Conservation (phyloP, 2,113 vertebrate species). For the Eira barbara region DNA sequence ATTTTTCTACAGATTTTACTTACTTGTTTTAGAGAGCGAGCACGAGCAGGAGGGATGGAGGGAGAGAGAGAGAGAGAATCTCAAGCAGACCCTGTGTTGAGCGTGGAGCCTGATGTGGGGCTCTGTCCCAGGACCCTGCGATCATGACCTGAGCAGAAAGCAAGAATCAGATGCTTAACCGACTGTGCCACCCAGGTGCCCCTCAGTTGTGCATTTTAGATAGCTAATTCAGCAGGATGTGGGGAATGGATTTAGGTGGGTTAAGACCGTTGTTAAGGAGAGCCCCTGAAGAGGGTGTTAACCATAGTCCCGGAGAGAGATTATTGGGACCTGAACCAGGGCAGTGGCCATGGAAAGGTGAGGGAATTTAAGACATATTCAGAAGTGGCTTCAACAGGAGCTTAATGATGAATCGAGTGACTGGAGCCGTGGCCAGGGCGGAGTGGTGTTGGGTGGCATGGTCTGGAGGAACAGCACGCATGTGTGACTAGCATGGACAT, state of each 20-base stretch:
- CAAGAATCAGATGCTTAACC: background rate
- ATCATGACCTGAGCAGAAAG: background rate
- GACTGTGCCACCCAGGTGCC: background rate
- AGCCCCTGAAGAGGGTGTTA: background rate
- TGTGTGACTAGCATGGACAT: background rate
- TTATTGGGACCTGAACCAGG: background rate
- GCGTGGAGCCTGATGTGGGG: accelerated
- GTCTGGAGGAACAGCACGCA: background rate
- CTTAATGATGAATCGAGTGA: background rate
- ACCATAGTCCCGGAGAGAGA: background rate
- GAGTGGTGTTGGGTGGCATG: background rate
- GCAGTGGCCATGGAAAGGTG: background rate
- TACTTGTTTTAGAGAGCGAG: background rate
- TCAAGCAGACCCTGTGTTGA: background rate
- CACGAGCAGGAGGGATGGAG: background rate
- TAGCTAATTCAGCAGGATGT: background rate
- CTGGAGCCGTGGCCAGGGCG: background rate
- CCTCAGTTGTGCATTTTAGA: background rate
- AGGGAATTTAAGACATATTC: background rate
- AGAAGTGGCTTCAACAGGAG: background rate
- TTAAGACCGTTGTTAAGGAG: background rate
- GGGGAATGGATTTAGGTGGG: background rate
- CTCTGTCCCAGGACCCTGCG: background rate
- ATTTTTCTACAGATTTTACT: background rate
- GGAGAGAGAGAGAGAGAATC: background rate